Evolutionary conservation across 1,140 invertebrate species (phyloP).

Genomic region (Coenobita brevimanus): DNA sequence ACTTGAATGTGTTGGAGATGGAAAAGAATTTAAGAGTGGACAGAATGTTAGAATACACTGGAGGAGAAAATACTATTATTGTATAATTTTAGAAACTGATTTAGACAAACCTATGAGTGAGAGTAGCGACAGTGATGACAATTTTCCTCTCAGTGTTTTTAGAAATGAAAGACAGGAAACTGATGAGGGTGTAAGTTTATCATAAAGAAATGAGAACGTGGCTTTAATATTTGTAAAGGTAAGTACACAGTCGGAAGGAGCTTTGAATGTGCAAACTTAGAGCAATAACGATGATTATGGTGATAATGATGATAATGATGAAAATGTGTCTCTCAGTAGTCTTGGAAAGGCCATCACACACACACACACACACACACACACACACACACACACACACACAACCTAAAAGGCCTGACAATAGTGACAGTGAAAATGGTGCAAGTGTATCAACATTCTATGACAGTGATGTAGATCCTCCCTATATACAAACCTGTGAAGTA

Average conservation of each 20-base stretch:
- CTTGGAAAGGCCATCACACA: too few species aligned
- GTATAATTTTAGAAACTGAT: neutral
- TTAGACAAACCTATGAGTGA: too few species aligned
- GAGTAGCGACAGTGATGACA: neutral
- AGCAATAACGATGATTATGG: too few species aligned
- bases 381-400: too few species aligned
- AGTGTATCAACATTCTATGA: neutral
- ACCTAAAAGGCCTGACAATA: neutral
- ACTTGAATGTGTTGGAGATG: neutral
- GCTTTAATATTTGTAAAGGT: too few species aligned
- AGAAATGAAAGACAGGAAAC: neutral
- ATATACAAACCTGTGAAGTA: conserved; percentile 14
- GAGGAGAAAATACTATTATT: neutral
- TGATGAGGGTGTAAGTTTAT: neutral
- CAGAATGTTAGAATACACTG: neutral
- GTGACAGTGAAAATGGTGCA: neutral
- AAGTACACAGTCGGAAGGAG: too few species aligned
- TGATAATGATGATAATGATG: neutral
- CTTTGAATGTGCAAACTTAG: too few species aligned
- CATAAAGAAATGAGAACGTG: too few species aligned
- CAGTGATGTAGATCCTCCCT: conserved; percentile 5
- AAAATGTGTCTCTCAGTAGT: conserved; percentile 7
- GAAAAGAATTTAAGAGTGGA: conserved; percentile 4
- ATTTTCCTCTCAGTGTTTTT: neutral
- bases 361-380: too few species aligned